A percentile compares a stretch with the other conserved stretches of the same genome.
phyloP scores from a whole-genome alignment of 2,797 vertebrate genomes.

The Naso thynnoides region DNA sequence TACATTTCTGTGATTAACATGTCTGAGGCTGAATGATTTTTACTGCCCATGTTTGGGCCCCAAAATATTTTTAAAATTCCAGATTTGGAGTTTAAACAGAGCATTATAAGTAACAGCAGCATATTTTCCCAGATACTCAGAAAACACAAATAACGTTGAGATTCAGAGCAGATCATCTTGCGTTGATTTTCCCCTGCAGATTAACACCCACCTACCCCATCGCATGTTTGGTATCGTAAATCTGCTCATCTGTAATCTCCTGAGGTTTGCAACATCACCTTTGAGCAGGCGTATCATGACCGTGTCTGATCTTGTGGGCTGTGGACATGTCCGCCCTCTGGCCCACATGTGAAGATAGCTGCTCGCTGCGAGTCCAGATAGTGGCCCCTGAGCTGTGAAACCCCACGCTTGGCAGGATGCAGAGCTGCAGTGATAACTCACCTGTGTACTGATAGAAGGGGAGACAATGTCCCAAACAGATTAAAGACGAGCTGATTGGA shows the following conservation, averaged over 20 bases:
- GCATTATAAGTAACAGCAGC: slow-evolving; percentile 35
- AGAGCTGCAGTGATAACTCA: slow-evolving; percentile 77
- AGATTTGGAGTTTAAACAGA: slow-evolving; percentile 31
- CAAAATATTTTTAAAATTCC: slow-evolving; percentile 35
- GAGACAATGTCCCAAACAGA: slow-evolving; percentile 81
- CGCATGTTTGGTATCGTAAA: slow-evolving; percentile 59
- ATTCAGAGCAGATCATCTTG: slow-evolving; percentile 36
- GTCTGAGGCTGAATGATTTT: slow-evolving; percentile 39
- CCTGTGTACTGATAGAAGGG: slow-evolving; percentile 77
- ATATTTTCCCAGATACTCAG: slow-evolving; percentile 29
- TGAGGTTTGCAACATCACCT: slow-evolving; percentile 70
- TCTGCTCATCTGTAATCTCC: slow-evolving; percentile 63
- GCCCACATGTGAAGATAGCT: slow-evolving; percentile 72
- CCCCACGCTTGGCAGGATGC: slow-evolving; percentile 80
- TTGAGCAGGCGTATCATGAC: slow-evolving; percentile 43
- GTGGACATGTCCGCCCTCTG: slow-evolving; percentile 63
- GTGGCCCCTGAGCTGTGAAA: slow-evolving; percentile 83
- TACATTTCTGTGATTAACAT: slow-evolving; percentile 24
- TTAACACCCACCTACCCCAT: slow-evolving; percentile 45
- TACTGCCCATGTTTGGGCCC: slow-evolving; percentile 53
- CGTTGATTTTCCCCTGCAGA: slow-evolving; percentile 28
- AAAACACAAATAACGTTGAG: slow-evolving; percentile 58
- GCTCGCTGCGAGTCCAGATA: slow-evolving; percentile 72
- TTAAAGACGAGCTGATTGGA: slow-evolving; percentile 74
- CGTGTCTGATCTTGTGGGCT: slow-evolving; percentile 69